phyloP scores from a whole-genome alignment of 2,888 invertebrate species.

The Melangyna quadrimaculata region DNA sequence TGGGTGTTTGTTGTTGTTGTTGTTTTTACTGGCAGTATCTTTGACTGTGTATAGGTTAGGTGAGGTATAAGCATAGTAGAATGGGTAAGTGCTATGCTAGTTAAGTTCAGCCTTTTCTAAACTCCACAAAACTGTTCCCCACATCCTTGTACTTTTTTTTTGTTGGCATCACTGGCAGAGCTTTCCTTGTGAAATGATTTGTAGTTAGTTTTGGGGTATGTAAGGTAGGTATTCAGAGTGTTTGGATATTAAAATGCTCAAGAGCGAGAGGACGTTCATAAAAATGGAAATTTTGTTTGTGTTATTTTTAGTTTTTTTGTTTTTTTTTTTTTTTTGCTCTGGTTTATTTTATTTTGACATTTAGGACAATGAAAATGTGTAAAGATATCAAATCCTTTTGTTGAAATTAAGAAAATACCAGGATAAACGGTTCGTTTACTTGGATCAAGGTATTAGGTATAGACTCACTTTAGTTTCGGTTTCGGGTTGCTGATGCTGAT shows the following conservation, averaged over 20 bases:
- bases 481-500: background rate
- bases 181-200: constrained; percentile 57
- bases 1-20: constrained; percentile 9
- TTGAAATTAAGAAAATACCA: constrained; percentile 48
- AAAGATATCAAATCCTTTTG: constrained; percentile 49
- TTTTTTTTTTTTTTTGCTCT: background rate
- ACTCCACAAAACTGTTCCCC: constrained; percentile 42
- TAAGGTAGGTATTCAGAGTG: background rate
- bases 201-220: constrained; percentile 52
- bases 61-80: background rate
- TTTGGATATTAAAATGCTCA: constrained; percentile 26
- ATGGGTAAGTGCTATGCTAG: constrained; percentile 51
- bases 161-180: background rate
- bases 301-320: background rate
- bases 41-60: background rate
- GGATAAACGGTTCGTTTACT: constrained; percentile 28
- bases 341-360: background rate
- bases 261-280: constrained; percentile 27
- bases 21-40: background rate
- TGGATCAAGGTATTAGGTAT: constrained; percentile 12
- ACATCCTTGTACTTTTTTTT: constrained; percentile 41
- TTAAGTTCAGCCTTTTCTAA: constrained; percentile 49
- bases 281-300: constrained; percentile 27
- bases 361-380: constrained; percentile 48
- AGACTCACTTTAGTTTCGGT: background rate